These are phyloP conservation scores for Oceanodroma leucorhoa DNA, from an alignment of 2,797 vertebrate species.

Conservation along the genomic window DNA sequence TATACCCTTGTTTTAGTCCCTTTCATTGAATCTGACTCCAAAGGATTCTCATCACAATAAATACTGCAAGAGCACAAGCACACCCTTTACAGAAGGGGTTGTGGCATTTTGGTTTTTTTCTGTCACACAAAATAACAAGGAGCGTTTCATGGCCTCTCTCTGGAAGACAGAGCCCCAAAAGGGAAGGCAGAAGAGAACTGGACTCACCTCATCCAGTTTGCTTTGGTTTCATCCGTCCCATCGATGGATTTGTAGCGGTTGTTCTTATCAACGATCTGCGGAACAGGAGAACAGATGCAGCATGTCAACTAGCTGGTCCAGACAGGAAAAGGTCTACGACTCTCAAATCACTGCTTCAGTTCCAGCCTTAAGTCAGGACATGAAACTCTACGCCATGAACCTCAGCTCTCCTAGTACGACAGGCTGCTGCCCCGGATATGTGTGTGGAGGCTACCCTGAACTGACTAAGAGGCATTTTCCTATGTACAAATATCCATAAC, in stretches of 20 bases:
- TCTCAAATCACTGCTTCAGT: neutral
- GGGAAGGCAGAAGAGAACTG: neutral
- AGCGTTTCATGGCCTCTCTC: neutral
- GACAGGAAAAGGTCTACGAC: neutral
- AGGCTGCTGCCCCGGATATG: neutral
- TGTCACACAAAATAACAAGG: neutral
- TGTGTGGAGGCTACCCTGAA: neutral
- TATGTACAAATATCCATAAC: neutral
- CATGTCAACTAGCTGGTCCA: neutral
- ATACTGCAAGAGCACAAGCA: neutral
- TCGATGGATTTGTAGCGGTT: slow-evolving; percentile 90
- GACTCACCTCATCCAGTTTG: slow-evolving; percentile 98
- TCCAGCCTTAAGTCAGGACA: neutral
- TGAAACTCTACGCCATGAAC: neutral
- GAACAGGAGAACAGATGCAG: neutral
- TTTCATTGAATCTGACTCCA: neutral
- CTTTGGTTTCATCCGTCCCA: slow-evolving; percentile 89
- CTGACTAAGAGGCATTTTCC: neutral
- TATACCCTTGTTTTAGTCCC: neutral
- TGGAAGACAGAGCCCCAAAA: neutral
- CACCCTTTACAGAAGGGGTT: neutral
- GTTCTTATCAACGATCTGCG: slow-evolving; percentile 87
- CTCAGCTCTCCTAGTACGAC: neutral
- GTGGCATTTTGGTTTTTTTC: neutral
- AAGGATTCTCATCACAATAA: neutral